A percentile compares a stretch with the other conserved stretches of the same genome.
phyloP scores from a whole-genome alignment of 1,140 invertebrate genomes.

The Wiebesia pumilae region DNA sequence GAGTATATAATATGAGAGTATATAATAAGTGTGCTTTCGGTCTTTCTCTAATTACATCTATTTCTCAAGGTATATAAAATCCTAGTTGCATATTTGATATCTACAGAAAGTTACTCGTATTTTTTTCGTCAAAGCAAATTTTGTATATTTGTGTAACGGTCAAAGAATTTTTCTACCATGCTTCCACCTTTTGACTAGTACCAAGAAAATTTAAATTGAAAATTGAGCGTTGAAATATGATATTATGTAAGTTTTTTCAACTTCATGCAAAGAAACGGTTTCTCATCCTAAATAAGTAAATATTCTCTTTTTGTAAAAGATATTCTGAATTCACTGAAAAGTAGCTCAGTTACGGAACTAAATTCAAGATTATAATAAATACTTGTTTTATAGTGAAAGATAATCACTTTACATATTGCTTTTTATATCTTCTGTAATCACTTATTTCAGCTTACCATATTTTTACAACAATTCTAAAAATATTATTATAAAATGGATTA shows the following conservation, averaged over 20 bases:
- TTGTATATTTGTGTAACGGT: background rate
- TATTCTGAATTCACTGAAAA: background rate
- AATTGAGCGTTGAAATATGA: constrained; percentile 18
- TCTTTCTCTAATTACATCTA: background rate
- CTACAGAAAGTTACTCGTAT: background rate
- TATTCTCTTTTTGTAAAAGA: background rate
- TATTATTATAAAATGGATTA: too few species aligned
- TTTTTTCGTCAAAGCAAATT: constrained; percentile 23
- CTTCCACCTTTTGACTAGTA: background rate
- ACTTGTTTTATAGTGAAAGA: background rate
- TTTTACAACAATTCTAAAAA: too few species aligned
- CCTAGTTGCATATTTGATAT: background rate
- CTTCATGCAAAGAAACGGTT: constrained; percentile 16
- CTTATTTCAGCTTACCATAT: too few species aligned
- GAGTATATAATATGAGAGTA: too few species aligned
- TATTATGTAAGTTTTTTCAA: constrained; percentile 3
- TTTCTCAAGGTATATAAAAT: constrained; percentile 16
- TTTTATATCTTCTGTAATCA: too few species aligned
- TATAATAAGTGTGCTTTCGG: background rate
- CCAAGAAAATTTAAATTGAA: constrained; percentile 28
- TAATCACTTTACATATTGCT: too few species aligned
- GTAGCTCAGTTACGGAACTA: background rate
- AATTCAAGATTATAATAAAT: background rate
- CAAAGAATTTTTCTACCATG: background rate
- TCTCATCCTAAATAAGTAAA: constrained; percentile 23